Evolutionary conservation across 2,888 invertebrate genomes (phyloP).

Genomic region (Drosophila koepferae): DNA sequence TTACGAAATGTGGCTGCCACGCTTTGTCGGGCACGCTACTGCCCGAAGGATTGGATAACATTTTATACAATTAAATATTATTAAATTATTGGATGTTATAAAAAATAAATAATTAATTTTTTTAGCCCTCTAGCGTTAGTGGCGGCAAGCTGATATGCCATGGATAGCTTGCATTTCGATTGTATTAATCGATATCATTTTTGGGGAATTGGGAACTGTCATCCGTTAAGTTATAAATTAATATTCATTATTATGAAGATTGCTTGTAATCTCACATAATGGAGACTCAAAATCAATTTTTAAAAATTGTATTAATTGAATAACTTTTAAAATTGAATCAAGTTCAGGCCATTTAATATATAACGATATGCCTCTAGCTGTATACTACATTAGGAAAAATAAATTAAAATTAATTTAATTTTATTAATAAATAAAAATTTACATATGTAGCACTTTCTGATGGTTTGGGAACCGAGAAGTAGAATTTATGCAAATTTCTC

Average conservation of each 20-base stretch:
- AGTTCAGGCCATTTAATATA: not conserved
- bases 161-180: conserved; percentile 1
- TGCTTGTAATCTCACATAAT: not conserved
- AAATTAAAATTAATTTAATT: conserved; percentile 6
- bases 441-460: not conserved
- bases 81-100: not conserved
- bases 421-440: not conserved
- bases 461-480: conserved; percentile 5
- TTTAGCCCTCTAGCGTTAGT: not conserved
- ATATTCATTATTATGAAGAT: not conserved
- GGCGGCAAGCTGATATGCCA: conserved; percentile 19
- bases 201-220: not conserved
- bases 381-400: not conserved
- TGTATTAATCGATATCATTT: conserved; percentile 6
- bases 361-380: not conserved
- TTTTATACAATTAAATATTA: conserved; percentile 14
- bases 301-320: too few relatives aligned
- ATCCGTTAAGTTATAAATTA: conserved; percentile 5
- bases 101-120: not conserved
- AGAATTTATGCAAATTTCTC: conserved; percentile 26
- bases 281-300: too few relatives aligned
- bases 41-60: conserved; percentile 58
- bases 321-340: not conserved
- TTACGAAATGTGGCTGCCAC: conserved; percentile 94
- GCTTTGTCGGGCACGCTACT: conserved; percentile 92